Evolutionary conservation across 2,797 vertebrate genomes (phyloP).

Genomic region (Sternotherus odoratus): DNA sequence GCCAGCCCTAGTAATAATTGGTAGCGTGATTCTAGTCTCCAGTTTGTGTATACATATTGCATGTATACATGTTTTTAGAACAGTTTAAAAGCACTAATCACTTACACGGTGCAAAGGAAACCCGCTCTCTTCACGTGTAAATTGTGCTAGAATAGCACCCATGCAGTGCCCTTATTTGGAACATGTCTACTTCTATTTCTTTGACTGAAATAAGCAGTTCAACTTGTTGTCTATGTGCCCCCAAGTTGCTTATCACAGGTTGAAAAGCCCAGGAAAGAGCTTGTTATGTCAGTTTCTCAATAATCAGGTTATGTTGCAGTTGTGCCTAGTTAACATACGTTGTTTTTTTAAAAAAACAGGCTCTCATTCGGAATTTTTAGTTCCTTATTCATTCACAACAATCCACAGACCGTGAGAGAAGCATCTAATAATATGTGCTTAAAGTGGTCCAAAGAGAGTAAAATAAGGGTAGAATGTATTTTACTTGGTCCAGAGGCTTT

Average conservation of each 20-base stretch:
- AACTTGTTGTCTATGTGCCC: conserved; percentile 27
- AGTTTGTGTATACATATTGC: neutral
- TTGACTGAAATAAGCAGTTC: conserved; percentile 35
- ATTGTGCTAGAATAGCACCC: neutral
- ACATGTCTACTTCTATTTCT: conserved; percentile 18
- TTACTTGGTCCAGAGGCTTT: neutral
- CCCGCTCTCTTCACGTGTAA: neutral
- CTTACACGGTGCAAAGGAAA: neutral
- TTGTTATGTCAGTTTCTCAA: neutral
- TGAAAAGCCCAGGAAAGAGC: conserved; percentile 22
- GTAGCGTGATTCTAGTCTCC: neutral
- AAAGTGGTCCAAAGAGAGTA: neutral
- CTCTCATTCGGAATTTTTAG: neutral
- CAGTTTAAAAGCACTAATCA: neutral
- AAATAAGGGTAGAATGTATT: neutral
- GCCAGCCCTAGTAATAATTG: neutral
- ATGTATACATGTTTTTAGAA: neutral
- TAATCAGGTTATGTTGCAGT: conserved; percentile 38
- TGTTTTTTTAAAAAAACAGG: neutral
- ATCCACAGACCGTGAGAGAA: neutral
- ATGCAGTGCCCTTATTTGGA: neutral
- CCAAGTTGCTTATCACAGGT: conserved; percentile 27
- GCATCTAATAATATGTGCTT: neutral
- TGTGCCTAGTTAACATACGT: neutral
- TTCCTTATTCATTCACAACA: neutral